Conservation (phyloP, 1,140 invertebrate species). For the Portunus trituberculatus region DNA sequence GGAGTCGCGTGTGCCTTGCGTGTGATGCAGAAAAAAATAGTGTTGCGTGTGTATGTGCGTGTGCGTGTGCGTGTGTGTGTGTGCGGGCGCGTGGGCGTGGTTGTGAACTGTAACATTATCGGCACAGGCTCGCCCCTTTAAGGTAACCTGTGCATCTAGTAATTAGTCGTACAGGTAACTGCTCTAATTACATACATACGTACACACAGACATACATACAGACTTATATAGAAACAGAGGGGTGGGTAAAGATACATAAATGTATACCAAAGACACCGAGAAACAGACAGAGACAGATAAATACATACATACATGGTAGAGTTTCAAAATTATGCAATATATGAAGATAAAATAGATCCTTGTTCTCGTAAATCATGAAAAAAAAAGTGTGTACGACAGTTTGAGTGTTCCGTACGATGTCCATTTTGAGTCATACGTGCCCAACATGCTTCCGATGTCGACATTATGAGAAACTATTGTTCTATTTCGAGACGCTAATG, state of each 20-base stretch:
- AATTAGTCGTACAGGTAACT: not conserved
- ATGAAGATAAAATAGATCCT: no score
- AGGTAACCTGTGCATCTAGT: not conserved
- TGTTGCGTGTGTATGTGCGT: not conserved
- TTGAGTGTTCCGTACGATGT: no score
- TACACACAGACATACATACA: slow-evolving; percentile 4
- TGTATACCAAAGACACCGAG: no score
- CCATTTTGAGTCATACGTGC: no score
- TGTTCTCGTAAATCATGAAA: no score
- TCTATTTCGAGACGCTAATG: not conserved
- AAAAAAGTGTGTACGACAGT: no score
- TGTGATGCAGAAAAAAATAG: not conserved
- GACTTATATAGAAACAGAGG: not conserved
- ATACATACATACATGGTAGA: no score
- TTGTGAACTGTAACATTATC: not conserved
- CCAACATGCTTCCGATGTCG: no score
- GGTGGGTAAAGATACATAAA: not conserved
- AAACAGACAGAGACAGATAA: no score
- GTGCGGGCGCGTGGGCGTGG: not conserved
- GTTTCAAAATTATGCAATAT: no score
- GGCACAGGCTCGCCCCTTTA: not conserved
- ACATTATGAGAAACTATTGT: no score
- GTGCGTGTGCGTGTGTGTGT: not conserved
- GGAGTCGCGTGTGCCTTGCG: not conserved
- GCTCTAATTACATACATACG: not conserved